phyloP scores from a whole-genome alignment of 1,140 invertebrate species.

The Drosophila chauvacae region DNA sequence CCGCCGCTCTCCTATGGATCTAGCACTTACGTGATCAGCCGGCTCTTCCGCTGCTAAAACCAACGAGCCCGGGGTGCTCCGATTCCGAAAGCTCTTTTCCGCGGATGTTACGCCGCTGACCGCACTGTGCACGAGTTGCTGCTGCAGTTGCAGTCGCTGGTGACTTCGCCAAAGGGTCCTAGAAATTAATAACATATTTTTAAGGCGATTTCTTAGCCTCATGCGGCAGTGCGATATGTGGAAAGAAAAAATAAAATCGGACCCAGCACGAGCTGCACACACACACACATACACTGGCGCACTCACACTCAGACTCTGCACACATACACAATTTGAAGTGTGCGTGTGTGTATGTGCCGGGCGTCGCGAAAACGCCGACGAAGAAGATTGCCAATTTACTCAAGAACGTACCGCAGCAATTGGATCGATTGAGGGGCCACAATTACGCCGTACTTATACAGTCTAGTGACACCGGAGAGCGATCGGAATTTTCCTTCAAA shows the following conservation, averaged over 20 bases:
- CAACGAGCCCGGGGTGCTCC: slow-evolving; percentile 36
- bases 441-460: slow-evolving; percentile 7
- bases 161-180: slow-evolving; percentile 72
- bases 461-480: neutral
- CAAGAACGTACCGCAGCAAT: slow-evolving; percentile 25
- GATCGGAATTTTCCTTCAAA: neutral
- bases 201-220: slow-evolving; percentile 26
- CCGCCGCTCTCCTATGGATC: neutral
- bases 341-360: slow-evolving; percentile 52
- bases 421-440: slow-evolving; percentile 24
- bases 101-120: slow-evolving; percentile 22
- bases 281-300: slow-evolving; percentile 36
- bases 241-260: slow-evolving; percentile 29
- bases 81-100: slow-evolving; percentile 15
- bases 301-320: slow-evolving; percentile 20
- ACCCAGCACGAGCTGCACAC: slow-evolving; percentile 61
- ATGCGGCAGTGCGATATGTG: slow-evolving; percentile 28
- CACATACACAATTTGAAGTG: slow-evolving; percentile 22
- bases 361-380: slow-evolving; percentile 76
- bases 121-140: slow-evolving; percentile 28
- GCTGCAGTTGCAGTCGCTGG: slow-evolving; percentile 53
- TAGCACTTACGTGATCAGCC: slow-evolving; percentile 77
- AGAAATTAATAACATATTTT: slow-evolving; percentile 73
- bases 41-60: slow-evolving; percentile 32
- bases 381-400: slow-evolving; percentile 13